Evolutionary conservation across 2,888 invertebrate genomes (phyloP).

Genomic region (Bibio marci): DNA sequence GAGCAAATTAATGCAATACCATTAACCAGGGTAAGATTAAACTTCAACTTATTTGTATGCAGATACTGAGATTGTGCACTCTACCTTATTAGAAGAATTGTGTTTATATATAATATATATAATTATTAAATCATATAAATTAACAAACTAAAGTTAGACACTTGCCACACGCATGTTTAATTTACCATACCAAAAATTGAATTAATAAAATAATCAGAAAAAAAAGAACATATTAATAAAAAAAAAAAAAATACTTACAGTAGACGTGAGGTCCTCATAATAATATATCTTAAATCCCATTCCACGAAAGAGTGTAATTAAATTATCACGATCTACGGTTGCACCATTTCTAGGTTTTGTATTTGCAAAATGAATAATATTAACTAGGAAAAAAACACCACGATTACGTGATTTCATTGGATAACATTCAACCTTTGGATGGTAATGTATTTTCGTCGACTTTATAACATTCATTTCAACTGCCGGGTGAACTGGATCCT

Average conservation of each 20-base stretch:
- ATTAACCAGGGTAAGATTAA: no score
- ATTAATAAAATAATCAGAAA: no score
- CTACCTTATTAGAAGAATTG: no score
- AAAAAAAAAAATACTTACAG: constrained; percentile 1
- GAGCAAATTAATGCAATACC: no score
- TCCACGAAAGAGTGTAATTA: constrained; percentile 39
- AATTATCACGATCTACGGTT: constrained; percentile 37
- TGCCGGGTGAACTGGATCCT: constrained; percentile 9
- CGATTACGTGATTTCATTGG: constrained; percentile 35
- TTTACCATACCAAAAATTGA: no score
- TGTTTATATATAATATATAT: no score
- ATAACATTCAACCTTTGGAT: constrained; percentile 16
- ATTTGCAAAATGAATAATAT: constrained; percentile 36
- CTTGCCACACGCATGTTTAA: no score
- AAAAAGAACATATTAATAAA: no score
- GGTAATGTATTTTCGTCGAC: constrained; percentile 15
- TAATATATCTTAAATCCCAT: constrained; percentile 34
- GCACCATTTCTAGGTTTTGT: constrained; percentile 36
- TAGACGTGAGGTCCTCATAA: constrained; percentile 17
- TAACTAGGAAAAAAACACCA: constrained; percentile 42
- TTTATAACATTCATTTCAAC: constrained; percentile 15
- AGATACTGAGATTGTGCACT: no score
- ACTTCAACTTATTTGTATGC: no score
- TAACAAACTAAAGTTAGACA: no score
- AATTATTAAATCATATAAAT: no score